These are phyloP conservation scores for Campoletis raptor DNA, from an alignment of 2,888 invertebrate species.

Conservation along the genomic window DNA sequence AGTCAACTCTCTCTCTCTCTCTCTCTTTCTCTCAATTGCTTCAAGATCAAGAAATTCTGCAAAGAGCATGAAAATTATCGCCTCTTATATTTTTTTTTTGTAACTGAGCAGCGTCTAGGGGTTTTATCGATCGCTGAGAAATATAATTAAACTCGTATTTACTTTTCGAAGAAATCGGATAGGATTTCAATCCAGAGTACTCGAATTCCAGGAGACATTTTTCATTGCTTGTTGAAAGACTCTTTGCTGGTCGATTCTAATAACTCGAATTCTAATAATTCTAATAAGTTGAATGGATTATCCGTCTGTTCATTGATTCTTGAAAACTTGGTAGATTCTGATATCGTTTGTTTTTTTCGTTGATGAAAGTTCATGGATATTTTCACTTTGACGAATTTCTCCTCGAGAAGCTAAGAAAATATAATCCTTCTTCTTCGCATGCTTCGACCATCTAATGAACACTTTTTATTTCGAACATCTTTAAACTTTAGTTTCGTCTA, in stretches of 20 bases:
- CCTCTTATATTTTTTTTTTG: constrained; percentile 28
- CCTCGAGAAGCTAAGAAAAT: not conserved
- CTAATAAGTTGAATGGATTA: constrained; percentile 54
- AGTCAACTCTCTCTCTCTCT: constrained; percentile 24
- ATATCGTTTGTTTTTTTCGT: too few species aligned
- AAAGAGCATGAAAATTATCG: not conserved
- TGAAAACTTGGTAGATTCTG: not conserved
- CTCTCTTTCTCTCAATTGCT: not conserved
- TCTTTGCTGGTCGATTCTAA: constrained; percentile 25
- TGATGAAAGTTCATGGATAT: not conserved
- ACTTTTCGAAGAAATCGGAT: not conserved
- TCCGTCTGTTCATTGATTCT: constrained; percentile 8
- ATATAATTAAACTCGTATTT: constrained; percentile 52
- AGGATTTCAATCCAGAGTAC: constrained; percentile 31
- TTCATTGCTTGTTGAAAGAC: not conserved
- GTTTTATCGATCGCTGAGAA: constrained; percentile 52
- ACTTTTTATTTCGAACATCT: constrained; percentile 57
- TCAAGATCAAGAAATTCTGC: not conserved
- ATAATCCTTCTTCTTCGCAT: constrained; percentile 11
- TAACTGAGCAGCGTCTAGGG: constrained; percentile 1
- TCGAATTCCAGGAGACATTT: not conserved
- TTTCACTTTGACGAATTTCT: not conserved
- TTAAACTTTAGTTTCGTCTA: constrained; percentile 7
- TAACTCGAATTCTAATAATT: too few species aligned
- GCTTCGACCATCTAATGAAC: constrained; percentile 17